Evolutionary conservation across 2,113 vertebrate genomes (phyloP).

Genomic region (Microtus ochrogaster): DNA sequence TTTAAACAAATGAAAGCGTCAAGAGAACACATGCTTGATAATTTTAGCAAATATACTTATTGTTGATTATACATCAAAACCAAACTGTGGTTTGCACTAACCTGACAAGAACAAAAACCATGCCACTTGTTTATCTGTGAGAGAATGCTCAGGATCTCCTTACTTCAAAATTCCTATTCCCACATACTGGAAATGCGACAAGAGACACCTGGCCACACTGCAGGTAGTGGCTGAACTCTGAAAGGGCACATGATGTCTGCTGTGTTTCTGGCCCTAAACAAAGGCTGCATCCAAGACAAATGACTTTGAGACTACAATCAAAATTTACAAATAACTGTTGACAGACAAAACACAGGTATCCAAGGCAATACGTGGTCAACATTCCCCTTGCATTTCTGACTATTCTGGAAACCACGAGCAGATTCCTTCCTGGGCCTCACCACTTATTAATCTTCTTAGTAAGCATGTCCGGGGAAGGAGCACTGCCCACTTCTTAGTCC

Average conservation of each 20-base stretch:
- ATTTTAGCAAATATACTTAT: constrained; percentile 1
- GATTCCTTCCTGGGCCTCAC: background rate
- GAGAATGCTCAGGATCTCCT: background rate
- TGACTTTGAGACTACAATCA: background rate
- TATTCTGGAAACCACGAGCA: background rate
- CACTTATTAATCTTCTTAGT: background rate
- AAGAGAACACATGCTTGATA: background rate
- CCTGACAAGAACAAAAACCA: background rate
- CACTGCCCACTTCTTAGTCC: background rate
- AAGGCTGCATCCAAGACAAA: background rate
- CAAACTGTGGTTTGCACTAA: background rate
- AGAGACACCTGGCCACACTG: background rate
- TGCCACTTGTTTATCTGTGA: background rate
- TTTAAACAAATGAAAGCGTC: constrained; percentile 21
- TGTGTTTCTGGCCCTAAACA: background rate
- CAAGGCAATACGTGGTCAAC: background rate
- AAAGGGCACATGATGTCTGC: too few relatives aligned
- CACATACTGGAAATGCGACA: background rate
- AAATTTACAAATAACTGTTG: background rate
- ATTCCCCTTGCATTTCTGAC: background rate
- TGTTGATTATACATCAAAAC: background rate
- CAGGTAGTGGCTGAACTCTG: background rate
- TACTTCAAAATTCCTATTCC: background rate
- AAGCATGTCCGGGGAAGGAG: background rate
- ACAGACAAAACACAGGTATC: background rate